Evolutionary conservation across 2,888 invertebrate genomes (phyloP).

Genomic region (Nasonovia ribisnigri): DNA sequence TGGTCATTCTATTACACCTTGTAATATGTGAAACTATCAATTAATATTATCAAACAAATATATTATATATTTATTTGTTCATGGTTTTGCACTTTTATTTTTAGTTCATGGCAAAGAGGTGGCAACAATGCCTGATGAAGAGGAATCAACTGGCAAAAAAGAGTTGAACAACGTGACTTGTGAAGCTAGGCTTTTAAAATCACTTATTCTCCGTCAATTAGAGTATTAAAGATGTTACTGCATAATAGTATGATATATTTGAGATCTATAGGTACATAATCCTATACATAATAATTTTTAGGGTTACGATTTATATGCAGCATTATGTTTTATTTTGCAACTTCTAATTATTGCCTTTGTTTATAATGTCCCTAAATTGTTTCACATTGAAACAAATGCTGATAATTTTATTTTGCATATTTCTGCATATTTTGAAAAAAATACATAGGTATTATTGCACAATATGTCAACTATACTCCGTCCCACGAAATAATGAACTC

Average conservation of each 20-base stretch:
- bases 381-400: no score
- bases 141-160: constrained; percentile 77
- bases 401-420: no score
- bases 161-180: constrained; percentile 93
- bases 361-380: no score
- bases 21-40: no score
- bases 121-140: constrained; percentile 85
- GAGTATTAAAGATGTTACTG: constrained; percentile 55
- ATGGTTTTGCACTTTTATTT: constrained; percentile 68
- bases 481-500: no score
- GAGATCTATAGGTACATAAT: not conserved
- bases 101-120: constrained; percentile 86
- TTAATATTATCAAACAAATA: not conserved
- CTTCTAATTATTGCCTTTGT: no score
- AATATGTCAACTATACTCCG: no score
- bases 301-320: no score
- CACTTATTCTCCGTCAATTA: constrained; percentile 76
- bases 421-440: no score
- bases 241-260: not conserved
- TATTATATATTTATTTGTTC: not conserved
- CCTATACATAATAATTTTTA: not conserved
- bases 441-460: no score
- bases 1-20: no score
- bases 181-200: constrained; percentile 87
- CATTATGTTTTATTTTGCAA: no score